Conservation (phyloP, 30 jellyfish, hydroid and myxozoan species). For the Nemopilema nomurai region DNA sequence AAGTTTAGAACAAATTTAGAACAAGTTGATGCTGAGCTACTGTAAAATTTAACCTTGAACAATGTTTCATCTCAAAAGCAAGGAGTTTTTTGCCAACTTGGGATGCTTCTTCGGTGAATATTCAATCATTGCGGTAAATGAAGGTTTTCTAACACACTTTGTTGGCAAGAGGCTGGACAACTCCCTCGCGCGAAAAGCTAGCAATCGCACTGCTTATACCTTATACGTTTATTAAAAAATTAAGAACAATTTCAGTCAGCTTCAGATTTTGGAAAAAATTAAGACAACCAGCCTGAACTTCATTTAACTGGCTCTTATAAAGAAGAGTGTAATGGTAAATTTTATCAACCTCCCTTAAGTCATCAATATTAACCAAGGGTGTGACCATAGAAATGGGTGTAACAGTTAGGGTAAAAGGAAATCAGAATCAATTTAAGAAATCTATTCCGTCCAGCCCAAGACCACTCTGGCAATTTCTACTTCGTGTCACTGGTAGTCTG, state of each 20-base stretch:
- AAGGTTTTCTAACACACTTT: not conserved
- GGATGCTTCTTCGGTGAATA: not conserved
- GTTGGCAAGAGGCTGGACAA: not conserved
- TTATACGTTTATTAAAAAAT: not conserved
- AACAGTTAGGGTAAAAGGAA: not conserved
- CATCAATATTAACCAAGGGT: not conserved
- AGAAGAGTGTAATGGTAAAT: not conserved
- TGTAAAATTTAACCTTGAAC: not conserved
- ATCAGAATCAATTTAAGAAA: not conserved
- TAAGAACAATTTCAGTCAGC: not conserved
- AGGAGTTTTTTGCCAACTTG: not conserved
- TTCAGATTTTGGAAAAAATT: not conserved
- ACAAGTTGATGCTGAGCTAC: not conserved
- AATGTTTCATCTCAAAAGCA: not conserved
- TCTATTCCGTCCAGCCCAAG: not conserved
- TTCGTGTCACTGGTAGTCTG: not conserved
- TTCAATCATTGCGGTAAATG: not conserved
- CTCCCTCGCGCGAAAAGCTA: not conserved
- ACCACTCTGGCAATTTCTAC: not conserved
- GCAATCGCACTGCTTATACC: not conserved
- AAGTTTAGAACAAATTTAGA: not conserved
- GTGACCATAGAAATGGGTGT: not conserved
- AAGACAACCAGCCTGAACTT: not conserved
- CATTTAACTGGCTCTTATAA: not conserved
- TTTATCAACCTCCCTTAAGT: not conserved